Base-by-base conservation (phyloP, 2,113 vertebrate species). In the Phalacrocorax carbo region DNA sequence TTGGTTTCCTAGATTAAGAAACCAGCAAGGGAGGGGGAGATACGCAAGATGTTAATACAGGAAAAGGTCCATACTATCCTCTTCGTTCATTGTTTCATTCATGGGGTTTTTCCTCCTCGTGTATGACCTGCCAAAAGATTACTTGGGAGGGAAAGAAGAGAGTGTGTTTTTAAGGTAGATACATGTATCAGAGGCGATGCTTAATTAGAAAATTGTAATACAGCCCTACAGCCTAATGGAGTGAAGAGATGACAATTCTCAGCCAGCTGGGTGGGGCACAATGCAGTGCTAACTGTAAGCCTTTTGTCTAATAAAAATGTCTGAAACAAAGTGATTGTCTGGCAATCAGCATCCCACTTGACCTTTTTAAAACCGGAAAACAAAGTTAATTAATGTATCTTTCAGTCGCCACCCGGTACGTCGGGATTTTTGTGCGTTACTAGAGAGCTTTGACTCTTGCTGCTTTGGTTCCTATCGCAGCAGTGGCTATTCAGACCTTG, bases 241-340 rank as follows among this genome's bases (percentile, higher is more conserved):
- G 71, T 85, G 72, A 89, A 90, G 69, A 77, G 48, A 82, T n/a
- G 65, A 82, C 82, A 93, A 40, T 94, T 93, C 87, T 88, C 83
- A 92, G 90, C 44, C 88, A 70, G 66, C 71, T 77, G 95, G 95
- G 96, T 96, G 95, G 97, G 95, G 84, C 96, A 76, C 91, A 75
- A 62, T 97, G 96, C 93, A 85, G 75, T 79, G 95, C 87, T 89
- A 69, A 97, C 94, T 78, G 92, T 78, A 93, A 83, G 92, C 88
- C 96, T 96, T 97, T 97, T 96, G 86, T 98, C 94, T 97, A 82
- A 76, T 95, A 38, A 90, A 85, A 97, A 93, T 69, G 90, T 91
- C 94, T 71, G 65, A 95, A 96, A 80, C 51, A 76, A 94, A 81
- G 51, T 70, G 68, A 17, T 93, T 94, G 88, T 82, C 96, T 96